These are phyloP conservation scores for Clarias gariepinus DNA, from an alignment of 2,113 vertebrate genomes.

Conservation along the genomic window DNA sequence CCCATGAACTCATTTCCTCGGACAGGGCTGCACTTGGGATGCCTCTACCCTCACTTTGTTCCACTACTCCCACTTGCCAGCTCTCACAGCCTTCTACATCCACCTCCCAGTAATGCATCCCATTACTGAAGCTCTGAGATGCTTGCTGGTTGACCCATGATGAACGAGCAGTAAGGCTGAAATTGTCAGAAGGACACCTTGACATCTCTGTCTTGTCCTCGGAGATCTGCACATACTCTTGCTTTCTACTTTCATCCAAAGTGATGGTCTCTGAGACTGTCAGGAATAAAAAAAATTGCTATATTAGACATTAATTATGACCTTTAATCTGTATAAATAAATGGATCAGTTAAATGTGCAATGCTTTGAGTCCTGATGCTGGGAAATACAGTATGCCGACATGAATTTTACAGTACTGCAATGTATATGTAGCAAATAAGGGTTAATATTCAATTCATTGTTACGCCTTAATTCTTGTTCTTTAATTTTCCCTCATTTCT, in stretches of 20 bases:
- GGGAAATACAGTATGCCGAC: not conserved
- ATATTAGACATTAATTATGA: not conserved
- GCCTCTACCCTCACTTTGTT: not conserved
- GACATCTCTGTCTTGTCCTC: constrained; percentile 55
- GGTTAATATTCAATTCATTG: not conserved
- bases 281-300: not conserved
- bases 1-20: constrained; percentile 23
- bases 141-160: constrained; percentile 3
- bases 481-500: not conserved
- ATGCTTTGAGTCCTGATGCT: no score
- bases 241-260: constrained; percentile 67
- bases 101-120: constrained; percentile 54
- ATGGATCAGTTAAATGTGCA: not conserved
- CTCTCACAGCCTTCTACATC: constrained; percentile 20
- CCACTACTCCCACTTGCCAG: constrained; percentile 46
- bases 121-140: constrained; percentile 36
- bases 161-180: no score
- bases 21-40: not conserved
- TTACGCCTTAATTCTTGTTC: no score
- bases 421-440: not conserved
- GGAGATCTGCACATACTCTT: constrained; percentile 68
- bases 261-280: constrained; percentile 70
- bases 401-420: not conserved
- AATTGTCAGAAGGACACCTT: not conserved
- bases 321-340: not conserved